phyloP scores from a whole-genome alignment of 2,113 vertebrate genomes.

The Xenus cinereus region DNA sequence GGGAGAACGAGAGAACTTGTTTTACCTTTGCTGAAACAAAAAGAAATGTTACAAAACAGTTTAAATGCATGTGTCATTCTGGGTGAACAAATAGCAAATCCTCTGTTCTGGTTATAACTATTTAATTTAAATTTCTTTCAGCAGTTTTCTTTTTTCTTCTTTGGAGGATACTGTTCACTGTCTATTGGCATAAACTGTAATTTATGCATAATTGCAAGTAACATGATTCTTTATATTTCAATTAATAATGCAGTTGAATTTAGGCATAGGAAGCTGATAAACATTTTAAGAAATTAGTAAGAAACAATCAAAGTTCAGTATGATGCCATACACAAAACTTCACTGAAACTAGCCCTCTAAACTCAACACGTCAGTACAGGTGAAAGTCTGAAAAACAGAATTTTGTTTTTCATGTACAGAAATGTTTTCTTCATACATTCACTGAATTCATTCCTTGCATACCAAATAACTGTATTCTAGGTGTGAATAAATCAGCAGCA shows the following conservation, averaged over 20 bases:
- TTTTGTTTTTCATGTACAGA: neutral
- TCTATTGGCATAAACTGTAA: neutral
- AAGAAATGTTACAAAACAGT: neutral
- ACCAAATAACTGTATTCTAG: neutral
- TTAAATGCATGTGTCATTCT: neutral
- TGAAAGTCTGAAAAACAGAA: neutral
- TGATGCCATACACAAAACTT: neutral
- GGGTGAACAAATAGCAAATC: neutral
- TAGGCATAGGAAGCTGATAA: neutral
- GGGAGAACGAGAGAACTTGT: no score
- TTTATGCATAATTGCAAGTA: neutral
- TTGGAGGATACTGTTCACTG: neutral
- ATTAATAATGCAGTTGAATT: neutral
- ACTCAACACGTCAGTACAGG: neutral
- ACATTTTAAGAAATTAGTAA: neutral
- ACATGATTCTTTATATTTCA: neutral
- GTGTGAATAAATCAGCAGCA: neutral
- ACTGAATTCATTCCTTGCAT: neutral
- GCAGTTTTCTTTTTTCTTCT: neutral
- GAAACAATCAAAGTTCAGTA: neutral
- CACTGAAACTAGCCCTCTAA: neutral
- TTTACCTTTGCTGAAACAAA: neutral
- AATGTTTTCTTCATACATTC: neutral
- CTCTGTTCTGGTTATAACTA: neutral
- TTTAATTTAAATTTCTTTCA: neutral